Conservation (phyloP, 1,140 invertebrate species). For the Drosophila rhopaloa region DNA sequence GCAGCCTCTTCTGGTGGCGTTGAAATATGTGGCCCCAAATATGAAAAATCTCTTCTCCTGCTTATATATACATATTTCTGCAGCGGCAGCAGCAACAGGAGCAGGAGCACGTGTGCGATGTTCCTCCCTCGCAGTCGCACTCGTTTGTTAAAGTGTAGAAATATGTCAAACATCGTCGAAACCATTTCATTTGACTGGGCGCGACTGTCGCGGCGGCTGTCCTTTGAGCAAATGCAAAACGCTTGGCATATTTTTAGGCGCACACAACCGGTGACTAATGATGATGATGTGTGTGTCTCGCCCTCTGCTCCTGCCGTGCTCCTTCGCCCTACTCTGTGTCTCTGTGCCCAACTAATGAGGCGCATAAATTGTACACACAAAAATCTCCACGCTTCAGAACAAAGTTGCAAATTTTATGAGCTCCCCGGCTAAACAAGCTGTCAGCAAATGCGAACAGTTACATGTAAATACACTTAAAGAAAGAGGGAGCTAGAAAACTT, state of each 20-base stretch:
- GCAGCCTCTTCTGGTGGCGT: slow-evolving; percentile 22
- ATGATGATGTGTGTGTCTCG: slow-evolving; percentile 60
- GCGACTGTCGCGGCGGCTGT: slow-evolving; percentile 22
- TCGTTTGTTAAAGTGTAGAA: slow-evolving; percentile 70
- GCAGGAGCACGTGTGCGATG: slow-evolving; percentile 40
- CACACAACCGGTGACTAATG: slow-evolving; percentile 80
- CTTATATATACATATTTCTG: slow-evolving; percentile 40
- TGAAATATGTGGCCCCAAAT: slow-evolving; percentile 76
- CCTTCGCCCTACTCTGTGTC: slow-evolving; percentile 1
- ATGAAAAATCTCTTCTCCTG: slow-evolving; percentile 70
- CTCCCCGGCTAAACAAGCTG: slow-evolving; percentile 62
- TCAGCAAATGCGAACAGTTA: slow-evolving; percentile 31
- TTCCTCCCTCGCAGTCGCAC: slow-evolving; percentile 9
- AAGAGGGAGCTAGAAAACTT: background rate
- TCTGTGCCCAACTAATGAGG: slow-evolving; percentile 77
- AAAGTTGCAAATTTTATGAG: slow-evolving; percentile 80
- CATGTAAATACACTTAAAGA: slow-evolving; percentile 6
- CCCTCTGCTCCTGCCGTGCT: slow-evolving; percentile 1
- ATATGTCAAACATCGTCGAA: slow-evolving; percentile 80
- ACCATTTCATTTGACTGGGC: slow-evolving; percentile 73
- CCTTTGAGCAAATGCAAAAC: slow-evolving; percentile 62
- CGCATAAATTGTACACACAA: slow-evolving; percentile 80
- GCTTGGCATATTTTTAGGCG: slow-evolving; percentile 79
- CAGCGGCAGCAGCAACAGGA: slow-evolving; percentile 29
- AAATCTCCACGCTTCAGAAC: slow-evolving; percentile 46